Evolutionary conservation across 2,888 invertebrate genomes (phyloP).

Genomic region (Nesidiocoris tenuis): DNA sequence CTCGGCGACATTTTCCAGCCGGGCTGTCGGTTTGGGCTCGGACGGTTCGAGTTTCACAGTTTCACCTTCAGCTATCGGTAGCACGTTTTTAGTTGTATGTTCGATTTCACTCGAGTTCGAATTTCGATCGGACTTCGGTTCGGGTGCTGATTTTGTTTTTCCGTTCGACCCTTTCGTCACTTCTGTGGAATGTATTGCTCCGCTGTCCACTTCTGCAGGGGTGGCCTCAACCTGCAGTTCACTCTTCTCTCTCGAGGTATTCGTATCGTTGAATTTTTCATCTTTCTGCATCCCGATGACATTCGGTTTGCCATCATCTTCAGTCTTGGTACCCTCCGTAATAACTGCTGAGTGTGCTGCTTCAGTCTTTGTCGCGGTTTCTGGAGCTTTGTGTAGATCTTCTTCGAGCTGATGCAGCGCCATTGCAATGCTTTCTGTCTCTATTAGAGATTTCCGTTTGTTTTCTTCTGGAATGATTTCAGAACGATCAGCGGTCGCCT

Average conservation of each 20-base stretch:
- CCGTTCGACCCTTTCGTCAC: not conserved
- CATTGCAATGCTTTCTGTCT: not conserved
- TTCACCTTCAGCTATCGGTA: constrained; percentile 11
- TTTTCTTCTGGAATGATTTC: too few species aligned
- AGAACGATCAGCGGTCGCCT: too few species aligned
- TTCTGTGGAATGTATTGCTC: too few species aligned
- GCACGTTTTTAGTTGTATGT: constrained; percentile 1
- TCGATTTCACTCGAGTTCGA: constrained; percentile 32
- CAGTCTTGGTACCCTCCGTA: not conserved
- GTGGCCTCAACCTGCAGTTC: not conserved
- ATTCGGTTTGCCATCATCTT: not conserved
- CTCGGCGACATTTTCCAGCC: constrained; percentile 16
- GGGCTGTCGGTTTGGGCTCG: not conserved
- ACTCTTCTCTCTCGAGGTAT: not conserved
- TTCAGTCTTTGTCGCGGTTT: not conserved
- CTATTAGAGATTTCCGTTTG: not conserved
- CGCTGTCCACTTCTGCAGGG: too few species aligned
- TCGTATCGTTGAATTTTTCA: too few species aligned
- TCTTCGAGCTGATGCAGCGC: not conserved
- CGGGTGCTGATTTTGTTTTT: not conserved
- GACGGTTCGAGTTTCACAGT: constrained; percentile 7
- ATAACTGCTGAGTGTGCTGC: not conserved
- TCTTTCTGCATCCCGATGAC: too few species aligned
- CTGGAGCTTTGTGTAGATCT: not conserved
- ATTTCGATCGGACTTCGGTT: not conserved